Evolutionary conservation across 53 echinoderm and acorn worm genomes (phyloP), one percentile per base, ranked within the genome.

Genomic region (Crossaster papposus): DNA sequence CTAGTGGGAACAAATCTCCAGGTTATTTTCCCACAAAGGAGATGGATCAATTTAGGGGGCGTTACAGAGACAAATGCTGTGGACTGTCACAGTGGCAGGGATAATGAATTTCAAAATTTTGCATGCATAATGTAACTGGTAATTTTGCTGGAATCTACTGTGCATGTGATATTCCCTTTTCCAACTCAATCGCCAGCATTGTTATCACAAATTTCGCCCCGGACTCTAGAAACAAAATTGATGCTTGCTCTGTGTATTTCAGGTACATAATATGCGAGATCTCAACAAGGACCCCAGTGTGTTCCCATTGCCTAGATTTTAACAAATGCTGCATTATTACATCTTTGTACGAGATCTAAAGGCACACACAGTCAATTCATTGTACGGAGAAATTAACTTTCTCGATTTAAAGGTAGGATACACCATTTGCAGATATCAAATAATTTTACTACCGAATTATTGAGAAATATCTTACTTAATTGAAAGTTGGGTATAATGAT

Each of bases 311-410:
- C 75, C 29, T 62, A 65, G 77, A 30, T 54, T 30, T 24, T 50
- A 70, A 52, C 29, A 86, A 86, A 87, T 87, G 87, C 87, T 87
- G 87, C 87, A 87, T 76, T 85, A 55, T 55, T 78, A 78, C 51
- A 58, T 85, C 85, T 85, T 87, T 77, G 23, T 54, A 53, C n/a
- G 36, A 62, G 76, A 76, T 64, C 26, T 15, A 53, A 17, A 62
- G 62, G 58, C 24, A 53, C 80, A 55, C 80, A 70, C 82, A 70
- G 82, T 82, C 65, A 15, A 81, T 63, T 63, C 37, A 24, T 82
- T 38, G 8, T 64, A 68, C 4, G 58, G 58, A 58, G 58, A 58
- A 81, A 17, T 29, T 26, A 23, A 34, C 64, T 82, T 65, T 38
- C n/a, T n/a, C n/a, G n/a, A n/a, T n/a, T n/a, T n/a, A n/a, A n/a